Evolutionary conservation across 2,113 vertebrate species (phyloP), one percentile per base, ranked within the genome.

Genomic region (Aix galericulata): DNA sequence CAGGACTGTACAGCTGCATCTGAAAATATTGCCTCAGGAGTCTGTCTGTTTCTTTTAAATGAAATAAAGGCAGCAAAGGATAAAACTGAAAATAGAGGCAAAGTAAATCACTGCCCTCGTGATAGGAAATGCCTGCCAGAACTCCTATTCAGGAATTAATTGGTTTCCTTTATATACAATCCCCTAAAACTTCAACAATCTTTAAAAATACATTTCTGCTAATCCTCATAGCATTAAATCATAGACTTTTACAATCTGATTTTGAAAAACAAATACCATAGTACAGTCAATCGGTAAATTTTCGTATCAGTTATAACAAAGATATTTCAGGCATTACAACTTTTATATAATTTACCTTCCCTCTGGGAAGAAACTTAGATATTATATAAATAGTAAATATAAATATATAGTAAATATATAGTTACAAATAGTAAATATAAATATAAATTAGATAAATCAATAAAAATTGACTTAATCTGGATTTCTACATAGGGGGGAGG

Each of bases 21-120:
- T 89, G 84, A 96, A 97, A 95, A 50, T 75, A 87, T 31, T 93
- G 80, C 62, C 83, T 91, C 69, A 79, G 75, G 80, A 95, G 34
- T 62, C 81, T 97, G 46, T 56, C 77, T 86, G 55, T 67, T 88
- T 85, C 23, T 87, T 95, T 91, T 67, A 90, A 95, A 91, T 85
- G 56, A 96, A 96, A 88, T 92, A 93, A 93, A 95, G n/a, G 29
- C 64, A 95, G 21, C 31, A 80, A 66, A 55, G 22, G 46, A 55
- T 90, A 92, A 91, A 80, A 88, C 48, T 82, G 67, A 93, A 86
- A 96, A 82, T 67, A 59, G 62, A 93, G 25, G 40, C 21, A 76
- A 88, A 85, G 55, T 59, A 93, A 83, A 88, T 93, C 68, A 92
- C 34, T 32, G 27, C 38, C 42, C 29, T 93, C 56, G 42, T 55